These are phyloP conservation scores for Zonotrichia leucophrys DNA, from an alignment of 2,113 vertebrate genomes.

Conservation along the genomic window DNA sequence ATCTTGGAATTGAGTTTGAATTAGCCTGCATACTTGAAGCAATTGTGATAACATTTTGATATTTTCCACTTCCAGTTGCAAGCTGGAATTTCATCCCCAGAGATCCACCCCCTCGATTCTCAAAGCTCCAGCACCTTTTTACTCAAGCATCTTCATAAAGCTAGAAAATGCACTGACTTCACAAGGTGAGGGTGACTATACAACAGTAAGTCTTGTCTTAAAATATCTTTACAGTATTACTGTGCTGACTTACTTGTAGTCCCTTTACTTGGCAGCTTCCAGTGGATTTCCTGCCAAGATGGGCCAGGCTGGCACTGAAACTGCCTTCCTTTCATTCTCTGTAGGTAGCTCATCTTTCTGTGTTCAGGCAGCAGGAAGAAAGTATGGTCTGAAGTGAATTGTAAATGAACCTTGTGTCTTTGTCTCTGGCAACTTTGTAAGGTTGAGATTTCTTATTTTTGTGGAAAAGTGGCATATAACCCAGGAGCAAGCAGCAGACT, in stretches of 20 bases:
- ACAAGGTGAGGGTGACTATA: not conserved
- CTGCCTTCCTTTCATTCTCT: constrained; percentile 41
- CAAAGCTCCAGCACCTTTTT: not conserved
- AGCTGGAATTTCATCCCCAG: constrained; percentile 29
- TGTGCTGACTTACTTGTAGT: not conserved
- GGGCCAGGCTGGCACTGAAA: constrained; percentile 15
- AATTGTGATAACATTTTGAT: constrained; percentile 42
- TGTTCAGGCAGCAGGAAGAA: not conserved
- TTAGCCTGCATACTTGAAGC: constrained; percentile 9
- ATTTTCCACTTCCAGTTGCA: constrained; percentile 46
- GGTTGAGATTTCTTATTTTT: not conserved
- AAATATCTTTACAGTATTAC: constrained; percentile 29
- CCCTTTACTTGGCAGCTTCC: constrained; percentile 1
- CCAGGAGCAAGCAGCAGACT: not conserved
- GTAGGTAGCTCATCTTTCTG: constrained; percentile 41
- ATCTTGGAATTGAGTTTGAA: constrained; percentile 29
- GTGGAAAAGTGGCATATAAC: not conserved
- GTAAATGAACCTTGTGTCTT: not conserved
- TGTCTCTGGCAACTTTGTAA: not conserved
- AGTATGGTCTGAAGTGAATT: not conserved
- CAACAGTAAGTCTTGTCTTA: not conserved
- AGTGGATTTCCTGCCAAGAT: not conserved
- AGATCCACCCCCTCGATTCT: constrained; percentile 15
- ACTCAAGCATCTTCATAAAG: not conserved
- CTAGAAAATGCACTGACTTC: not conserved